Evolutionary conservation across 2,113 vertebrate species (phyloP).

Genomic region (Micronycteris hirsuta): DNA sequence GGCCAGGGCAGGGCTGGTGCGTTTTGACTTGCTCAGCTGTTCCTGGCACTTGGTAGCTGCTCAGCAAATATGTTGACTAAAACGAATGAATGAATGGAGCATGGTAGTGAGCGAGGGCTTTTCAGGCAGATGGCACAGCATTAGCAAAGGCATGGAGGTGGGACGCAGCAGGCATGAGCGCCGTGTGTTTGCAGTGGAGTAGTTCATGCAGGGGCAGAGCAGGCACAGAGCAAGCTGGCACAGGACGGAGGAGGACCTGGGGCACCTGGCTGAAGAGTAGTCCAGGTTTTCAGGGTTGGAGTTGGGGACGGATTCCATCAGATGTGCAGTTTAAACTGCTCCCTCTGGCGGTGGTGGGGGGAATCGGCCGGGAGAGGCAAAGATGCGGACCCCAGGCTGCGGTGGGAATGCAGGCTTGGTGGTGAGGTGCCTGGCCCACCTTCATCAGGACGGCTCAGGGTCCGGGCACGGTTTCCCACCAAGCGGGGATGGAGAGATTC

Average conservation of each 20-base stretch:
- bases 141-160: background rate
- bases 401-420: background rate
- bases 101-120: background rate
- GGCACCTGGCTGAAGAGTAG: background rate
- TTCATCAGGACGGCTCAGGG: background rate
- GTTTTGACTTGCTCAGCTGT: background rate
- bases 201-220: background rate
- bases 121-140: background rate
- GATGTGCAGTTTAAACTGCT: background rate
- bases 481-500: background rate
- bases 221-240: background rate
- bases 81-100: background rate
- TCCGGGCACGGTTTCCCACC: rapidly evolving
- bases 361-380: background rate
- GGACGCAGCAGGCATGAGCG: background rate
- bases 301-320: background rate
- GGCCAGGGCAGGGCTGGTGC: background rate
- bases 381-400: background rate
- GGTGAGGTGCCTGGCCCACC: background rate
- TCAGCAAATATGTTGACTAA: background rate
- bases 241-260: background rate
- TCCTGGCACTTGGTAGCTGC: background rate
- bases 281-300: background rate
- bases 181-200: background rate
- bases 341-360: background rate